Base-by-base conservation (phyloP, 2,113 vertebrate species). In the Glareola pratincola region DNA sequence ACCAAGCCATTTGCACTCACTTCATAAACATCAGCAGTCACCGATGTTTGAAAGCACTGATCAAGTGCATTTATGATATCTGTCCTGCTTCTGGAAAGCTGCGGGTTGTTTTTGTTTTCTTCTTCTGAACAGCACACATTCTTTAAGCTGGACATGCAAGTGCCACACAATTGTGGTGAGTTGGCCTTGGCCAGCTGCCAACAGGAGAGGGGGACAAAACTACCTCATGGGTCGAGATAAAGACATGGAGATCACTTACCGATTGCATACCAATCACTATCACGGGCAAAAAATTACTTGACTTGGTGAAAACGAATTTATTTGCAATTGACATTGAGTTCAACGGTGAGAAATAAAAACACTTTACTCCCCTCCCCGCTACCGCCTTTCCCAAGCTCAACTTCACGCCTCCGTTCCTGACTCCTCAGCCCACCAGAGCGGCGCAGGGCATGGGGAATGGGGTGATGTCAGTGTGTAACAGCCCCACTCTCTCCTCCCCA, bases 401-500 rank as follows among this genome's bases (percentile, higher is more conserved):
- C 29, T 30, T 54, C 32, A 7, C 6, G 10, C 5, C 23, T 72
- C 9, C 5, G 7, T 48, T 26, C 14, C n/a, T 22, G n/a, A 51
- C 6, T 39, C 24, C 10, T 39, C 9, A 53, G 18, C 23, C 9
- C 22, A 9, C 47, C 1, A 1, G 2, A 32, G 3, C 0, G 0
- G 8, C 2, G 0, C 59, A 29, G 36, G 32, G 37, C 13, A 3
- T 14, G 22, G 29, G n/a, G 12, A 53, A 45, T 2, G 23, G 4
- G 10, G 16, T 12, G 50, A 15, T 6, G 9, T 14, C 43, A 59
- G 29, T 3, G 16, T 41, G 6, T 7, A 45, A 5, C 32, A 64
- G 39, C 18, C 14, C 26, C 0, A 0, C 9, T 15, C 30, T 14
- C 23, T 41, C 26, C 41, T 62, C 43, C 30, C 27, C 36, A 39